Base-by-base conservation (phyloP, 2,888 invertebrate species). In the Sarcophaga variegata region DNA sequence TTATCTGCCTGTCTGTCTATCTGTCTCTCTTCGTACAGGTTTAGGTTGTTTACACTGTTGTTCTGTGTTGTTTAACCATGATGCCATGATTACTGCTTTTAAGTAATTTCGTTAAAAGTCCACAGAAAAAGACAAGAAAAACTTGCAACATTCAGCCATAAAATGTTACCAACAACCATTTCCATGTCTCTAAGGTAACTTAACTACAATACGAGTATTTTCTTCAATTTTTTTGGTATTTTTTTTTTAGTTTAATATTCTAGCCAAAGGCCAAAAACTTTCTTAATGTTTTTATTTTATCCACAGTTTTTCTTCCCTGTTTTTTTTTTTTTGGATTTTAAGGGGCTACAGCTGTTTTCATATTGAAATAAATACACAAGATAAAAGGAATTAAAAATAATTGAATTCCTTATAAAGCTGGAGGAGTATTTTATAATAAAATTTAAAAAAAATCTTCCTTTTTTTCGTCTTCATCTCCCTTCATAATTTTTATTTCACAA, bases 341-440 rank as follows among this genome's bases (percentile, higher is more conserved):
- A 79, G 12, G 14, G 63, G 54, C 63, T 69, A 79, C 64, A 72
- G 63, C 64, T 83, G 79, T 59, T 79, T 79, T 79, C 59, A 75
- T 79, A 70, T 79, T 75, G 69, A 83, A 83, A 83, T 70, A 79
- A 83, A 79, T 74, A 79, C 54, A 66, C 17, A 25, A 83, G 83
- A 79, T 83, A 64, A 83, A 81, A 64, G 59, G 78, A 83, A 63
- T 62, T 77, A 78, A 86, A 75, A 83, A 69, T 81, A 86, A 86
- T 83, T 86, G 86, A 86, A 83, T 86, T 67, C 54, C 71, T 69
- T 79, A 8, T 74, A 59, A 45, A 63, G 74, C 25, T 47, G 59
- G 37, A 70, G 59, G 49, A 70, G 20, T 62, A 25, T 67, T 62
- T 49, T 37, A 37, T 1, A 37, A 37, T 37, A 37, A 37, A 37